Evolutionary conservation across 2,888 invertebrate species (phyloP), one percentile per base, ranked within the genome.

Genomic region (Dolichopus griseipennis): DNA sequence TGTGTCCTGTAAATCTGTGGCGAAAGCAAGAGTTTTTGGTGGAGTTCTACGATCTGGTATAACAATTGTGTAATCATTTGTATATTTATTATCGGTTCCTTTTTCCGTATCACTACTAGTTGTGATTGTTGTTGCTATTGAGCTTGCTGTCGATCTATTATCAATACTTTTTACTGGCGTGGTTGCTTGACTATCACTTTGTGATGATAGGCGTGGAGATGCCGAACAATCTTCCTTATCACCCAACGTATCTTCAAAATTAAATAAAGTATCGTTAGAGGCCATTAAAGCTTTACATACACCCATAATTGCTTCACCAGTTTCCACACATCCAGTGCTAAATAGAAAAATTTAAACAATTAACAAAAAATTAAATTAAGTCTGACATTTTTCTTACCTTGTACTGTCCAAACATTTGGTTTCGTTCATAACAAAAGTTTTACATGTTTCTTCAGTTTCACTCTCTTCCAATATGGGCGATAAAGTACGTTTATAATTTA

Each of bases 391-490:
- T 18, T 12, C 43, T 68, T 69, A 73, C 73, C 73, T 74, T 67
- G 74, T 74, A 63, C 73, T 74, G 65, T 74, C 74, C 41, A 74
- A 69, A 68, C 71, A 71, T 68, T 71, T 72, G 22, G 73, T 73
- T 66, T 74, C 74, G 66, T 73, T 73, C 66, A 74, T 66, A 22
- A 73, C 70, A 68, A 74, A 74, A 37, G 74, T 74, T 67, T 72
- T 72, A 22, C 72, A 73, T 2, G 74, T 74, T 69, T 74, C 74
- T 61, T 74, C 74, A 18, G 52, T 52, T 69, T 74, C 74, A 64
- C 73, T 73, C 63, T 73, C 74, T 68, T 74, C 74, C n/a, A 74
- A 65, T 34, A 74, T 74, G 33, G 74, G 73, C 27, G 73, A 73
- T n/a, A 74, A 68, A n/a, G 72, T 67, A 52, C 72, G 69, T 65